Evolutionary conservation across 2,888 invertebrate species (phyloP).

Genomic region (Drosophila bunnanda): DNA sequence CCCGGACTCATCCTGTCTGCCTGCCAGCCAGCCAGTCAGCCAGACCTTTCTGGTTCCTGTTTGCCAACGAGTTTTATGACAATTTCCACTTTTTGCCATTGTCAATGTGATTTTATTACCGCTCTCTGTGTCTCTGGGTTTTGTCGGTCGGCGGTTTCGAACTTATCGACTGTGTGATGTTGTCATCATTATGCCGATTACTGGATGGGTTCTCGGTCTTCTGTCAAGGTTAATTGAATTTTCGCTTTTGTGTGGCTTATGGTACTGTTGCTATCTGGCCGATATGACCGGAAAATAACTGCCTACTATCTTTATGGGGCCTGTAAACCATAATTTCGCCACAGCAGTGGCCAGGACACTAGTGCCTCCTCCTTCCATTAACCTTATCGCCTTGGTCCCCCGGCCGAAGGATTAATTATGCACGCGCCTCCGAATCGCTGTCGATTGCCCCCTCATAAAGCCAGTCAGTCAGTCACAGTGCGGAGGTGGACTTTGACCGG

Average conservation of each 20-base stretch:
- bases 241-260: conserved; percentile 46
- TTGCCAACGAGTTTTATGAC: conserved; percentile 56
- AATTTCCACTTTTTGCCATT: conserved; percentile 70
- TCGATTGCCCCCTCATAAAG: conserved; percentile 57
- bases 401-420: conserved; percentile 48
- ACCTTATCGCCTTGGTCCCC: conserved; percentile 22
- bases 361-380: conserved; percentile 12
- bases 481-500: conserved; percentile 37
- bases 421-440: conserved; percentile 57
- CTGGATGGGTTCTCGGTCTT: conserved; percentile 23
- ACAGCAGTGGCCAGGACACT: conserved; percentile 40
- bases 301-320: conserved; percentile 64
- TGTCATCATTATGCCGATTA: conserved; percentile 66
- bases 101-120: conserved; percentile 70
- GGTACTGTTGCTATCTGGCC: conserved; percentile 61
- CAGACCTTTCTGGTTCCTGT: conserved; percentile 43
- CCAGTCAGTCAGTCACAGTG: conserved; percentile 19
- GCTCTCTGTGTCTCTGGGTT: conserved; percentile 15
- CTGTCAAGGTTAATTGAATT: conserved; percentile 76
- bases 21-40: conserved; percentile 1
- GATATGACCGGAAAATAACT: conserved; percentile 50
- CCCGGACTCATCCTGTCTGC: conserved; percentile 48
- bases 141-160: conserved; percentile 18
- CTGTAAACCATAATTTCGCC: conserved; percentile 69
- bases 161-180: conserved; percentile 47